Base-by-base conservation (phyloP, 2,888 invertebrate genomes). In the Eremobia ochroleuca region DNA sequence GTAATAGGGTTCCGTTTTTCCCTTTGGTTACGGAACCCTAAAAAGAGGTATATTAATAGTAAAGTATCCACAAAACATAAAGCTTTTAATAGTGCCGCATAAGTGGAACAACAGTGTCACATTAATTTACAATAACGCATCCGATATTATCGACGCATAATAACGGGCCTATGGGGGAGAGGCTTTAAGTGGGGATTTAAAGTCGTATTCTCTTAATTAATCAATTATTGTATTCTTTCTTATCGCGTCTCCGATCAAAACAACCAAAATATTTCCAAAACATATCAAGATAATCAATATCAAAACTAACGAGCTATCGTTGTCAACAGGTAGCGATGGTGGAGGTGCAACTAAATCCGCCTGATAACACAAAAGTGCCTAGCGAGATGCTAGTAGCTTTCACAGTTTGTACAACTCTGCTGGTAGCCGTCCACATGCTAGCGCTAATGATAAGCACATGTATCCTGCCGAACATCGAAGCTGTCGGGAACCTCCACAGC, bases 371-470 rank as follows among this genome's bases (percentile, higher is more conserved):
- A 8, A 96, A 97, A 85, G 98, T 99, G 69, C 99, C 99, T 1
- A 96, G 97, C 18, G 97, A 97, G 70, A 98, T 99, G 97, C 96
- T 99, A 73, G 98, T 99, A 55, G 98, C 99, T 0, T 99, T 99
- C 94, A 99, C 99, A 43, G 98, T 99, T 0, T 99, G 99, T 92
- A 99, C 99, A 46, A 99, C 99, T 0, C 97, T 99, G 0, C 97
- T 99, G 49, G 99, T 99, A 4, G 99, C 99, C 0, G 99, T 99
- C 2, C 99, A 99, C 95, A 98, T 99, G 98, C 95, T 99, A 84
- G 99, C 99, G 0, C 97, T 99, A 43, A 99, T 99, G 99, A 99
- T 99, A 93, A 99, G 99, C 92, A 99, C 99, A 0, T 99, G 99
- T 94, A 99, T 99, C 87, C 97, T 99, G 86, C 99, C 99, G n/a